Evolutionary conservation across 2,113 vertebrate genomes (phyloP).

Genomic region (Vireo altiloquus): DNA sequence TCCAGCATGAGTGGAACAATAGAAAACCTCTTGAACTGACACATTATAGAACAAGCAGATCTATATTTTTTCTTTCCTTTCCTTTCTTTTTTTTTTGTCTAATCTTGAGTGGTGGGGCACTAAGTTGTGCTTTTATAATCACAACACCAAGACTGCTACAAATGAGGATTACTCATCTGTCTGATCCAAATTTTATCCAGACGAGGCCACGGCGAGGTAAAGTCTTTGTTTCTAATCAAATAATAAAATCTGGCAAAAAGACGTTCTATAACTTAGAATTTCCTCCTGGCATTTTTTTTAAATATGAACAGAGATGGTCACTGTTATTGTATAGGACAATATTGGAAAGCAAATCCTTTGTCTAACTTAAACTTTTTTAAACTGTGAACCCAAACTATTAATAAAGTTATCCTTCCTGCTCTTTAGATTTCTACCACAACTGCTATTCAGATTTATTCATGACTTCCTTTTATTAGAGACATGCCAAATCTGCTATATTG

Average conservation of each 20-base stretch:
- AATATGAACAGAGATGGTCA: background rate
- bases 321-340: background rate
- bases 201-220: background rate
- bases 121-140: background rate
- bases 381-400: constrained; percentile 27
- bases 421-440: constrained; percentile 31
- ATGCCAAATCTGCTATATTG: constrained; percentile 31
- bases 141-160: background rate
- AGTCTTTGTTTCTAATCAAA: background rate
- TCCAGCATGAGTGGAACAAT: background rate
- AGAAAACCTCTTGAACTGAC: background rate
- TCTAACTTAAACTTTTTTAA: background rate
- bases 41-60: background rate
- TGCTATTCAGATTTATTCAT: constrained; percentile 41
- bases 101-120: background rate
- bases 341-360: constrained; percentile 9
- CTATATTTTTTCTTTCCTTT: background rate
- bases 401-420: constrained; percentile 49
- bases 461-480: constrained; percentile 37
- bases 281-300: background rate
- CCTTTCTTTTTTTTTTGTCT: background rate
- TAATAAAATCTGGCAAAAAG: background rate
- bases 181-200: background rate
- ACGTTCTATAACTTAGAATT: background rate
- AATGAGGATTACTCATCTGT: background rate